These are phyloP conservation scores for Scrobipalpa costella DNA, from an alignment of 2,888 invertebrate species.

Conservation along the genomic window DNA sequence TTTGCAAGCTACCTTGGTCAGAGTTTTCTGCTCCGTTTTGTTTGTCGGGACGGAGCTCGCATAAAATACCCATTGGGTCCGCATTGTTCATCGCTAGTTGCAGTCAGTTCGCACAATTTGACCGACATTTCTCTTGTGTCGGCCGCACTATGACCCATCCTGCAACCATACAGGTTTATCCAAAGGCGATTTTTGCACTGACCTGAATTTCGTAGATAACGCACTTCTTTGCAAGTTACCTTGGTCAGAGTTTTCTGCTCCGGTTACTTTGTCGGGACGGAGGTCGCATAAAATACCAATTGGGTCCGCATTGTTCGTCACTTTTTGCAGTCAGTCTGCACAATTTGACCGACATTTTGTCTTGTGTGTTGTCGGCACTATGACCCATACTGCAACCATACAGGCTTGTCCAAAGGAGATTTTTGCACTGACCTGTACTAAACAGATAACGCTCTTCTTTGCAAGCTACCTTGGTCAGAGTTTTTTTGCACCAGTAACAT, in stretches of 20 bases:
- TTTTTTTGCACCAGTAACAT: slow-evolving; percentile 38
- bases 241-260: slow-evolving; percentile 34
- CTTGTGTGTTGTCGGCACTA: slow-evolving; percentile 66
- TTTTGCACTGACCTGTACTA: too few relatives aligned
- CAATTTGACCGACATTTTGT: slow-evolving; percentile 74
- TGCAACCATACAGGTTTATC: neutral
- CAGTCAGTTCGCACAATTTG: slow-evolving; percentile 65
- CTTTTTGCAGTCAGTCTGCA: slow-evolving; percentile 55
- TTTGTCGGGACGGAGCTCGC: slow-evolving; percentile 52
- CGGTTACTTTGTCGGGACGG: slow-evolving; percentile 45
- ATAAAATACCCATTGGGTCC: slow-evolving; percentile 67
- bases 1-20: too few relatives aligned
- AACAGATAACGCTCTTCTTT: neutral
- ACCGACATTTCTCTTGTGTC: slow-evolving; percentile 69
- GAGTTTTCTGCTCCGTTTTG: slow-evolving; percentile 36
- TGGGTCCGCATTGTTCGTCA: slow-evolving; percentile 53
- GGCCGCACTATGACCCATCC: slow-evolving; percentile 50
- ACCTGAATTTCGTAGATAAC: too few relatives aligned
- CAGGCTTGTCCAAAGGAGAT: neutral
- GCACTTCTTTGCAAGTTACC: too few relatives aligned
- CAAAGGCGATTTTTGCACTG: neutral
- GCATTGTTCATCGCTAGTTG: slow-evolving; percentile 54
- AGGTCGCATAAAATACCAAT: slow-evolving; percentile 67
- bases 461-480: slow-evolving; percentile 39
- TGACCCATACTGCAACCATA: slow-evolving; percentile 25